These are phyloP conservation scores for Chromoteleia sp. DNA, from an alignment of 2,888 invertebrate genomes.

Conservation along the genomic window DNA sequence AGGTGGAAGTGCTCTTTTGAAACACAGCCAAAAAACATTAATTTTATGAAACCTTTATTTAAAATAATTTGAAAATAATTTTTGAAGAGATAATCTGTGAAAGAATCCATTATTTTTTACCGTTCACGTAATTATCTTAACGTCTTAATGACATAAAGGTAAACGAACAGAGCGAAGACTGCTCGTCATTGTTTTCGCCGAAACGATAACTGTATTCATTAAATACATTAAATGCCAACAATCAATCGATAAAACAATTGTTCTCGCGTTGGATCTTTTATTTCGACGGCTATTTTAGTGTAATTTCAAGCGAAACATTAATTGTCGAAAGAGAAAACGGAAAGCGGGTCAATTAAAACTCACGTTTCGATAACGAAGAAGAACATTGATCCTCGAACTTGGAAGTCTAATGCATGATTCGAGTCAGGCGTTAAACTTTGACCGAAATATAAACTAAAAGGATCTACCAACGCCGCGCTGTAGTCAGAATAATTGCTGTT, in stretches of 20 bases:
- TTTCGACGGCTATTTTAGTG: constrained; percentile 46
- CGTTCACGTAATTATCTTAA: neutral
- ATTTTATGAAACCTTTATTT: too few species aligned
- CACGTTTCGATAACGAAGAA: constrained; percentile 72
- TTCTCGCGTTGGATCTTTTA: constrained; percentile 31
- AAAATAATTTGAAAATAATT: too few species aligned
- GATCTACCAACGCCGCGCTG: constrained; percentile 33
- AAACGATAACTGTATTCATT: constrained; percentile 25
- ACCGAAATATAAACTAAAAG: constrained; percentile 64
- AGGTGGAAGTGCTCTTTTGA: too few species aligned
- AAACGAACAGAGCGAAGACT: neutral
- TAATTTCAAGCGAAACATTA: constrained; percentile 49
- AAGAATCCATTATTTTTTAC: neutral
- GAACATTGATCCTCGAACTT: constrained; percentile 63
- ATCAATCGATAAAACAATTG: constrained; percentile 35
- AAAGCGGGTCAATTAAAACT: constrained; percentile 79
- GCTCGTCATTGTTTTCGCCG: neutral
- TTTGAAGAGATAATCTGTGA: too few species aligned
- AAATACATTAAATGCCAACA: constrained; percentile 24
- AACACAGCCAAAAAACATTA: too few species aligned
- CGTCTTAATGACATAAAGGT: neutral
- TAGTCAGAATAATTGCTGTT: constrained; percentile 62
- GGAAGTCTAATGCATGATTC: constrained; percentile 63
- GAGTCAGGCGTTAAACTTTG: constrained; percentile 64
- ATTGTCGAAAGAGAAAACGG: constrained; percentile 61